Conservation (phyloP, 2,797 vertebrate species). For the Emydoidea blandingii region DNA sequence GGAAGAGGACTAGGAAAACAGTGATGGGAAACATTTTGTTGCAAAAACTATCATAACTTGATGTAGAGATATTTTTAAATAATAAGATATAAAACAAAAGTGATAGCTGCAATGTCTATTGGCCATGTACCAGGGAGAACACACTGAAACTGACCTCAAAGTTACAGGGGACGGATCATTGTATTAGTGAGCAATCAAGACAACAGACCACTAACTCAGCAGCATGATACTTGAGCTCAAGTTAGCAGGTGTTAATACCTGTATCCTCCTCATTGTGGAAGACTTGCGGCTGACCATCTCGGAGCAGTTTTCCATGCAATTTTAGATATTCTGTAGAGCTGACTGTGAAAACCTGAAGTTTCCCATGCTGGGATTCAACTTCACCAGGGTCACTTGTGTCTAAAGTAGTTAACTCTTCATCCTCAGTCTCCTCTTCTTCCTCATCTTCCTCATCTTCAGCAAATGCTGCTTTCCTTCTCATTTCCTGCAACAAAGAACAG, state of each 20-base stretch:
- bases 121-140: background rate
- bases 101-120: too few species aligned
- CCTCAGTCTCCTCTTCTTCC: conserved; percentile 12
- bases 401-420: background rate
- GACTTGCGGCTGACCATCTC: conserved; percentile 14
- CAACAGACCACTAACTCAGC: background rate
- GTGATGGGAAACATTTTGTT: too few species aligned
- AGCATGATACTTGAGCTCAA: background rate
- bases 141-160: background rate
- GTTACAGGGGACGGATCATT: background rate
- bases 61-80: too few species aligned
- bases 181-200: background rate
- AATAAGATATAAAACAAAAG: background rate
- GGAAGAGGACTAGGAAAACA: too few species aligned
- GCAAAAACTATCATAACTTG: too few species aligned
- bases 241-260: background rate
- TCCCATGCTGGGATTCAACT: background rate
- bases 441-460: background rate
- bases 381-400: background rate
- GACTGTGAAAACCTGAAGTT: conserved; percentile 39
- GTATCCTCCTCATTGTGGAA: conserved; percentile 38
- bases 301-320: conserved; percentile 5
- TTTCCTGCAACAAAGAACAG: background rate
- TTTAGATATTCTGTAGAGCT: conserved; percentile 48
- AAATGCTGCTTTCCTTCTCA: background rate